These are phyloP conservation scores for Elymnias hypermnestra DNA, from an alignment of 1,140 invertebrate species.

Conservation along the genomic window DNA sequence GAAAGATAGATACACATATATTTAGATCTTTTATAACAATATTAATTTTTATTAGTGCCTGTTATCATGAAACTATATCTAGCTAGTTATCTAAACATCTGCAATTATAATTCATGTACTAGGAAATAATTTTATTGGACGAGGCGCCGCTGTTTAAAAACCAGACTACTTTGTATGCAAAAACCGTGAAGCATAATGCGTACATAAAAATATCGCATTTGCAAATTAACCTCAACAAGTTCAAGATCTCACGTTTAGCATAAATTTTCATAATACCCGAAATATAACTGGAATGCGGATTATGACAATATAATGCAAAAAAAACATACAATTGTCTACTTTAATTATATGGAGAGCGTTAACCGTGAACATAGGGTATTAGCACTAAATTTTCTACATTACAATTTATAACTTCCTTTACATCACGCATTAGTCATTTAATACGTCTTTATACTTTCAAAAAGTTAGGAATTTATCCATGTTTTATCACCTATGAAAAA, in stretches of 20 bases:
- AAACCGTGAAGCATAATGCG: slow-evolving; percentile 1
- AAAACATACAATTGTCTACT: neutral
- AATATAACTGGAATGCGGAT: slow-evolving; percentile 1
- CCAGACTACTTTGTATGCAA: slow-evolving; percentile 1
- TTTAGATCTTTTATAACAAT: too few relatives aligned
- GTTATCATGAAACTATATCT: too few relatives aligned
- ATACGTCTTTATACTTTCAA: too few relatives aligned
- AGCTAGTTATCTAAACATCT: too few relatives aligned
- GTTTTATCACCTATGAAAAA: too few relatives aligned
- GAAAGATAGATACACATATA: too few relatives aligned
- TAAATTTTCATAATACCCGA: slow-evolving; percentile 5
- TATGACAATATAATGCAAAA: neutral
- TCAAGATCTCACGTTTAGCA: neutral
- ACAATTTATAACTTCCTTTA: too few relatives aligned
- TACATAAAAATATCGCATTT: slow-evolving; percentile 5
- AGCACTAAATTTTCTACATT: neutral
- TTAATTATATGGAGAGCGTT: neutral
- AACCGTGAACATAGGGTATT: neutral
- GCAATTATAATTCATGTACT: neutral
- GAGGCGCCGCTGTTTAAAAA: neutral
- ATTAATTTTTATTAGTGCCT: too few relatives aligned
- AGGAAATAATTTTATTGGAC: neutral
- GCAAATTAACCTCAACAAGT: slow-evolving; percentile 7
- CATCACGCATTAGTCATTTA: too few relatives aligned
- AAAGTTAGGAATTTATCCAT: too few relatives aligned